Conservation (phyloP, 2,888 invertebrate genomes). For the Pantelozetes paolii region DNA sequence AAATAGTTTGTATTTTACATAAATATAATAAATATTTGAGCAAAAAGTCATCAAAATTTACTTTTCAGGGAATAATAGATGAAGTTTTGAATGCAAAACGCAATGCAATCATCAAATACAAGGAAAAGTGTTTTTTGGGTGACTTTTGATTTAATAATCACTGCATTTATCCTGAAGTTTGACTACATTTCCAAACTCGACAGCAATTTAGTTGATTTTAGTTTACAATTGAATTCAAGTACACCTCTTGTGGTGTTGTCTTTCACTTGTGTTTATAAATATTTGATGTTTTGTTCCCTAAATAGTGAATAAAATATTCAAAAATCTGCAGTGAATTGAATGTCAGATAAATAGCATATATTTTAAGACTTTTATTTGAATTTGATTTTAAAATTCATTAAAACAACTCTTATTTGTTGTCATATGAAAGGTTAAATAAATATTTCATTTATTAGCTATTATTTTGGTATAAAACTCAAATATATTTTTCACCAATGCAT, state of each 20-base stretch:
- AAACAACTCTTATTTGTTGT: neutral
- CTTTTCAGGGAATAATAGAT: neutral
- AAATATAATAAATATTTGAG: slow-evolving; percentile 4
- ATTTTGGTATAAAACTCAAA: no score
- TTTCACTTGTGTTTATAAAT: neutral
- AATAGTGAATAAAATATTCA: slow-evolving; percentile 9
- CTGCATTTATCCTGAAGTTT: neutral
- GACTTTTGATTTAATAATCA: neutral
- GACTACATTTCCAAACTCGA: neutral
- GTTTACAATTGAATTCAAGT: slow-evolving; percentile 27
- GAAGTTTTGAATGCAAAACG: slow-evolving; percentile 1
- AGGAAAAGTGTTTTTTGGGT: neutral
- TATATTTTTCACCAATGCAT: no score
- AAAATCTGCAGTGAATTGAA: neutral
- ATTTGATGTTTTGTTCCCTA: slow-evolving; percentile 9
- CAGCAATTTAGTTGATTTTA: slow-evolving; percentile 15
- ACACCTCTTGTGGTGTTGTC: slow-evolving; percentile 13
- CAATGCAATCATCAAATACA: slow-evolving; percentile 5
- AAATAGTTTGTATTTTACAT: slow-evolving; percentile 18
- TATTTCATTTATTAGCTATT: neutral
- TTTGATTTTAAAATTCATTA: neutral
- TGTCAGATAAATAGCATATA: neutral
- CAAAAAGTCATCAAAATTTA: neutral
- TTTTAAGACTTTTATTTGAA: neutral
- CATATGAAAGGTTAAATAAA: neutral